Percentiles rank a stretch among this genome's conserved stretches.
phyloP scores from a whole-genome alignment of 1,140 invertebrate genomes.

The Probaryconus sp. region DNA sequence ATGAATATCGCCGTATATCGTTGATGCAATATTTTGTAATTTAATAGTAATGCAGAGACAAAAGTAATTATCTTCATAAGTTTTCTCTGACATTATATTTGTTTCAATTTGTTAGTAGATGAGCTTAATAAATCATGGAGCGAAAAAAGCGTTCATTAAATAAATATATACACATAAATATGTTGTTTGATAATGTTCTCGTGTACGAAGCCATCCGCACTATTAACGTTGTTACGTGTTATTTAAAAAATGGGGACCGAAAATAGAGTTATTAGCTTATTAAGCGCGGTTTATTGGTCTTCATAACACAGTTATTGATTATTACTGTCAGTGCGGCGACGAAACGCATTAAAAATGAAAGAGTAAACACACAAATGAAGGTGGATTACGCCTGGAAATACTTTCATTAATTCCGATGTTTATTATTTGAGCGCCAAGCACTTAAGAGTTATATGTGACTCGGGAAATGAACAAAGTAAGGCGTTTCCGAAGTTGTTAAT shows the following conservation, averaged over 20 bases:
- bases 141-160: slow-evolving; percentile 33
- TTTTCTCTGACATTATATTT: slow-evolving; percentile 31
- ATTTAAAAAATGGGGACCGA: slow-evolving; percentile 18
- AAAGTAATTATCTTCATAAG: slow-evolving; percentile 46
- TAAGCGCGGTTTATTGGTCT: slow-evolving; percentile 21
- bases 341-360: slow-evolving; percentile 16
- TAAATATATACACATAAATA: too few relatives aligned
- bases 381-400: background rate
- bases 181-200: slow-evolving; percentile 42
- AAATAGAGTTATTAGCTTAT: slow-evolving; percentile 38
- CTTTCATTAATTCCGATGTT: background rate
- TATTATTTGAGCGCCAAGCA: too few relatives aligned
- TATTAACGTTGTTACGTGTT: slow-evolving; percentile 44
- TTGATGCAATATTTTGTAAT: too few relatives aligned
- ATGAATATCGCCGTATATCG: slow-evolving; percentile 34
- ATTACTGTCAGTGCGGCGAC: background rate
- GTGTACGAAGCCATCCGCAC: slow-evolving; percentile 15
- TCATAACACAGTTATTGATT: slow-evolving; percentile 11
- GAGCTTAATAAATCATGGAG: slow-evolving; percentile 39
- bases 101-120: slow-evolving; percentile 50
- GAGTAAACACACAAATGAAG: background rate
- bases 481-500: too few relatives aligned
- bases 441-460: too few relatives aligned
- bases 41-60: slow-evolving; percentile 13
- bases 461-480: too few relatives aligned